A percentile compares a stretch with the other conserved stretches of the same genome.
phyloP scores from a whole-genome alignment of 23 tunicate species.

The Trididemnum miniatum region DNA sequence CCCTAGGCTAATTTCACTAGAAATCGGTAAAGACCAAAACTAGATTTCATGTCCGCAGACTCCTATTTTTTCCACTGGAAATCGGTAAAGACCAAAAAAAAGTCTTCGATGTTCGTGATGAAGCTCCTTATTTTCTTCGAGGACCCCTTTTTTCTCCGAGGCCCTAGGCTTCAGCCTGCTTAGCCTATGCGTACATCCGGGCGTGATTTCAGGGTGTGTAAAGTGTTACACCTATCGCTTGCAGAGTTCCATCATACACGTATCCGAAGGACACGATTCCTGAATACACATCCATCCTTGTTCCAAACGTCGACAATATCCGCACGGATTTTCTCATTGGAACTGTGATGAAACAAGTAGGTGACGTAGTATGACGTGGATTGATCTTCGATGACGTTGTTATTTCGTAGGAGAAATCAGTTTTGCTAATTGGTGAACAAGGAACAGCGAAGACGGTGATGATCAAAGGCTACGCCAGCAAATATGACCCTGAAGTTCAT shows the following conservation, averaged over 20 bases:
- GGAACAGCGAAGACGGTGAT: slow-evolving; percentile 92
- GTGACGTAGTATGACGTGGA: background rate
- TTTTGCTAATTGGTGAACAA: slow-evolving; percentile 82
- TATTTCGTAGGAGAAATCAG: slow-evolving; percentile 59
- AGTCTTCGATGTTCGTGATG: too few relatives aligned
- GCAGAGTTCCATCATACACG: slow-evolving; percentile 57
- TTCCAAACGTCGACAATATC: slow-evolving; percentile 85
- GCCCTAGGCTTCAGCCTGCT: too few relatives aligned
- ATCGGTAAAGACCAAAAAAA: too few relatives aligned
- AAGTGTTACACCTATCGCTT: too few relatives aligned
- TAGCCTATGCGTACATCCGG: too few relatives aligned
- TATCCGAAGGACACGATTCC: slow-evolving; percentile 78
- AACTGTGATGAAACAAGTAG: slow-evolving; percentile 81
- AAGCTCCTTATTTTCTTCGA: too few relatives aligned
- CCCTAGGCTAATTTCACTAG: too few relatives aligned
- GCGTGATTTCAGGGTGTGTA: too few relatives aligned
- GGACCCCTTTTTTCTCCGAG: too few relatives aligned
- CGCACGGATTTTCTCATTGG: slow-evolving; percentile 71
- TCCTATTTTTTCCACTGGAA: too few relatives aligned
- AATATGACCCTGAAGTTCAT: slow-evolving; percentile 75
- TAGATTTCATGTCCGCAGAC: too few relatives aligned
- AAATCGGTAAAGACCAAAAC: too few relatives aligned
- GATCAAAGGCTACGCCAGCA: slow-evolving; percentile 79
- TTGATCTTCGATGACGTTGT: background rate
- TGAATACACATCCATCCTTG: slow-evolving; percentile 62